phyloP scores from a whole-genome alignment of 2,888 invertebrate genomes.

The Oscheius sp. region DNA sequence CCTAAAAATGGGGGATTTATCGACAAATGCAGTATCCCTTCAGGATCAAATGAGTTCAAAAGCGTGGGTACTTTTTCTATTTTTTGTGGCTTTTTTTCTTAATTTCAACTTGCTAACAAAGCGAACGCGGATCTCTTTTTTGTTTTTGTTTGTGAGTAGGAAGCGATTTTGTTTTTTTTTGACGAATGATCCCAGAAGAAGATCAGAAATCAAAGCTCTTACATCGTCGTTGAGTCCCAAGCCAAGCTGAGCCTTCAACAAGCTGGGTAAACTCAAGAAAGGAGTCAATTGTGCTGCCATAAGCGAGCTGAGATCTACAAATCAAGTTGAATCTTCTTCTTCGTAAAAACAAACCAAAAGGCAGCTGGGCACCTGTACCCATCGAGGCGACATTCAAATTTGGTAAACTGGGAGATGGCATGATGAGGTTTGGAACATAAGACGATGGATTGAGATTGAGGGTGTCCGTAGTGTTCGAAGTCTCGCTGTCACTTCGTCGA shows the following conservation, averaged over 20 bases:
- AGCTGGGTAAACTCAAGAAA: slow-evolving; percentile 67
- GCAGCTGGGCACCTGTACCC: slow-evolving; percentile 17
- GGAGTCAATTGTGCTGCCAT: slow-evolving; percentile 57
- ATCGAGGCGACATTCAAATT: slow-evolving; percentile 55
- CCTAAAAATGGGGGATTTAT: background rate
- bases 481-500: slow-evolving; percentile 43
- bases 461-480: slow-evolving; percentile 32
- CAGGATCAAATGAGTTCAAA: no score
- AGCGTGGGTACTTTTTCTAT: no score
- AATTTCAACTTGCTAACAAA: no score
- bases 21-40: slow-evolving; percentile 1
- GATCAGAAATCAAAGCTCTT: no score
- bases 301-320: slow-evolving; percentile 52
- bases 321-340: background rate
- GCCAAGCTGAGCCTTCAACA: slow-evolving; percentile 60
- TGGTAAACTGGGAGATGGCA: slow-evolving; percentile 66
- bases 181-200: no score
- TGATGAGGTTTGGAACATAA: slow-evolving; percentile 47
- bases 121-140: no score
- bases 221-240: slow-evolving; percentile 45
- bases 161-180: no score
- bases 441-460: slow-evolving; percentile 25
- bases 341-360: slow-evolving; percentile 21
- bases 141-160: no score
- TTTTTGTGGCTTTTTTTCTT: no score